Conservation (phyloP, 2,888 invertebrate genomes). For the Aelia acuminata region DNA sequence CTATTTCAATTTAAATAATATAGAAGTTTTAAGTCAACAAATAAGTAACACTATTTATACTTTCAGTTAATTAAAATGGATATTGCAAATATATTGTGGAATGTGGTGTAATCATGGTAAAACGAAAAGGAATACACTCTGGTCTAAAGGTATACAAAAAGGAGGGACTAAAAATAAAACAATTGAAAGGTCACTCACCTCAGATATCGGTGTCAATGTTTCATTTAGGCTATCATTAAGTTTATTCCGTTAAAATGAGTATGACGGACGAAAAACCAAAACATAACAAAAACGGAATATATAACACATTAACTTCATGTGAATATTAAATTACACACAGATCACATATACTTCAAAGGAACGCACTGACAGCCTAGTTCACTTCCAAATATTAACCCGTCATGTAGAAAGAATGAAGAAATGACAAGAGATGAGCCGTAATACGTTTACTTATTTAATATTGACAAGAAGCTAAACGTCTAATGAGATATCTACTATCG, state of each 20-base stretch:
- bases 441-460: background rate
- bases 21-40: background rate
- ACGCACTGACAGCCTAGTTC: background rate
- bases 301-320: background rate
- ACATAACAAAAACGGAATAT: background rate
- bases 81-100: background rate
- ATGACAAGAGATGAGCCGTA: background rate
- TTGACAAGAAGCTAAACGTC: background rate
- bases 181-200: slow-evolving; percentile 41
- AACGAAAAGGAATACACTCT: background rate
- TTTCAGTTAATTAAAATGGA: too few relatives aligned
- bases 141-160: slow-evolving; percentile 21
- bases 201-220: slow-evolving; percentile 22
- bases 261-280: background rate
- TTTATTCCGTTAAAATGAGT: background rate
- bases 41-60: too few relatives aligned
- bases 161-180: slow-evolving; percentile 41
- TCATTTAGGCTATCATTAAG: slow-evolving; percentile 9
- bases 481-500: background rate
- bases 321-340: slow-evolving; percentile 4
- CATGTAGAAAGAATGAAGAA: background rate
- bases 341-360: background rate
- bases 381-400: background rate
- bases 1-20: background rate
- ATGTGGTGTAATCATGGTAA: background rate